phyloP scores from a whole-genome alignment of 2,888 invertebrate species.

The Metallyticus violacea region DNA sequence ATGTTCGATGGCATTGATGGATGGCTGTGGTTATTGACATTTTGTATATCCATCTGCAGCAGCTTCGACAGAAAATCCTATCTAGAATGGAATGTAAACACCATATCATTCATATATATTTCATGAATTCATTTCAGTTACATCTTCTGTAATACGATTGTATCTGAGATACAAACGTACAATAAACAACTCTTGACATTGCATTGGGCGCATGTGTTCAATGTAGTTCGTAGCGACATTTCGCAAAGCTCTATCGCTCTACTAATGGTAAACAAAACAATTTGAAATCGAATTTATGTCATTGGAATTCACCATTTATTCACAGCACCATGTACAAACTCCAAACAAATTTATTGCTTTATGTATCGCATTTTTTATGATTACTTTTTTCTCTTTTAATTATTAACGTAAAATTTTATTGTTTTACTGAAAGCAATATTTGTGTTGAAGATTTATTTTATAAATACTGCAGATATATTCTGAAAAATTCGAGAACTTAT shows the following conservation, averaged over 20 bases:
- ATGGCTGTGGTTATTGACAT: neutral
- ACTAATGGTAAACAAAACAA: neutral
- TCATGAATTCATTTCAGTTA: neutral
- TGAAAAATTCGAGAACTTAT: no score
- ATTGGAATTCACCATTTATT: neutral
- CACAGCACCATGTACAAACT: neutral
- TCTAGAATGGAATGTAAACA: neutral
- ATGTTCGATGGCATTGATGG: neutral
- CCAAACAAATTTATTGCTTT: neutral
- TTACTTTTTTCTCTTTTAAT: neutral
- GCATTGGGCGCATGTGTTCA: neutral
- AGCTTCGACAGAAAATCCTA: neutral
- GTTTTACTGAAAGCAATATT: neutral
- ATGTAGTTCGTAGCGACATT: neutral
- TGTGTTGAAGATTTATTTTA: neutral
- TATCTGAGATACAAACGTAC: neutral
- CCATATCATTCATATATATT: neutral
- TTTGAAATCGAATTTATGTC: neutral
- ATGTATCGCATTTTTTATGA: neutral
- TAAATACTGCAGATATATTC: neutral
- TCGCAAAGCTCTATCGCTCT: neutral
- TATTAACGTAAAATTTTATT: neutral
- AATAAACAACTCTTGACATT: neutral
- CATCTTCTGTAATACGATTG: neutral
- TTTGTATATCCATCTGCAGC: neutral